Conservation (phyloP, 2,113 vertebrate genomes). For the Lanius ludovicianus region DNA sequence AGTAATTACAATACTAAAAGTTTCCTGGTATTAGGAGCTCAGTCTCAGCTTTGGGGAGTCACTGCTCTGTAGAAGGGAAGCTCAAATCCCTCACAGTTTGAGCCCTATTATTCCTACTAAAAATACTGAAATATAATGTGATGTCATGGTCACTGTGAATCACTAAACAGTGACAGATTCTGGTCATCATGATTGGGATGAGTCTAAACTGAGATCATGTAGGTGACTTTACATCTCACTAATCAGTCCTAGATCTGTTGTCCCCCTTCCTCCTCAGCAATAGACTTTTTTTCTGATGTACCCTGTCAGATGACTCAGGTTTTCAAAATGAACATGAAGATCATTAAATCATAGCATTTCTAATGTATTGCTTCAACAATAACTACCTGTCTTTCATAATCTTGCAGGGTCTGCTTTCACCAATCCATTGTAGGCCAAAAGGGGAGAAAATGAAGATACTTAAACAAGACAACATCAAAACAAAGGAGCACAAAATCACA, state of each 20-base stretch:
- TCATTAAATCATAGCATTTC: not conserved
- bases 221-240: not conserved
- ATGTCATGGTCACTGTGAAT: not conserved
- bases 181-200: not conserved
- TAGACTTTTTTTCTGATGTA: not conserved
- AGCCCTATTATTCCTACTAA: not conserved
- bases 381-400: conserved; percentile 6
- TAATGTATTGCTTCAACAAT: not conserved
- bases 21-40: not conserved
- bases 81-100: not conserved
- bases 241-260: not conserved
- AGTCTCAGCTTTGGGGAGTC: not conserved
- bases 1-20: not conserved
- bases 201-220: not conserved
- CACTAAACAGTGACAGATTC: not conserved
- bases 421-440: conserved; percentile 52
- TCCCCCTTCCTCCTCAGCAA: not conserved
- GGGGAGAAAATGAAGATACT: conserved; percentile 38
- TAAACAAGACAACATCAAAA: conserved; percentile 24
- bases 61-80: not conserved
- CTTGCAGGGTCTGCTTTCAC: conserved; percentile 53
- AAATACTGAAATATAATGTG: not conserved
- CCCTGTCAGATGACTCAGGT: not conserved
- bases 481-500: not conserved
- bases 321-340: not conserved